Evolutionary conservation across 2,113 vertebrate genomes (phyloP), one percentile per base, ranked within the genome.

Genomic region (Sitta europaea): DNA sequence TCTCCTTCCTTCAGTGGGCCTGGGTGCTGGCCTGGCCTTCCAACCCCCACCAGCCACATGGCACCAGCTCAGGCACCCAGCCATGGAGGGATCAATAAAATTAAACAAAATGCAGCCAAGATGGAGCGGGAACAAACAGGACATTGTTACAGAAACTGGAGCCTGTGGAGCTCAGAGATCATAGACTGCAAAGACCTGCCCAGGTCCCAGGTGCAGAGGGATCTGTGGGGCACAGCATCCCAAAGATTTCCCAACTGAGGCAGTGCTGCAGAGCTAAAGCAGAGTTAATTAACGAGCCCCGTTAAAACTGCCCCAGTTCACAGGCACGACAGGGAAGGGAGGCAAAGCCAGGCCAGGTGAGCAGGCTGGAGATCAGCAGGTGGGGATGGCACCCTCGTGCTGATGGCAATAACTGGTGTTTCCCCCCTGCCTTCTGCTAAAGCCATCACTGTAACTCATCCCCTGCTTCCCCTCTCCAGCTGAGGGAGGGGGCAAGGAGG

Each of bases 391-490:
- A 77, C 18, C 61, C 50, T 48, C 0, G 22, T 0, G 12, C 53
- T 81, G 90, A 63, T 53, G 50, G 79, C 43, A 74, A 73, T 33
- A 68, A 10, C 54, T 22, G 72, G 2, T 27, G 14, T 2, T 76
- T 43, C 68, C 29, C n/a, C 54, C 47, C 23, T 88, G 72, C 71
- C 87, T 63, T 11, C 94, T 97, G 96, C 67, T 93, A 95, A 95
- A 91, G 1, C 57, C 51, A 85, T 95, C 90, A 77, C 48, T 58
- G 73, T 54, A 96, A 92, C 59, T 94, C 83, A 93, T 77, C 85
- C 86, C 74, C 84, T 12, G 45, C 48, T 88, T 79, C 91, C 88
- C 76, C 29, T 13, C 59, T 11, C 82, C 0, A 16, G 38, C 61
- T 83, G 94, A 33, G 24, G 3, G 28, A 91, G 90, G 76, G 88